Conservation (phyloP, 92 coral and sea anemone genomes). For the Parazoanthus darwini region DNA sequence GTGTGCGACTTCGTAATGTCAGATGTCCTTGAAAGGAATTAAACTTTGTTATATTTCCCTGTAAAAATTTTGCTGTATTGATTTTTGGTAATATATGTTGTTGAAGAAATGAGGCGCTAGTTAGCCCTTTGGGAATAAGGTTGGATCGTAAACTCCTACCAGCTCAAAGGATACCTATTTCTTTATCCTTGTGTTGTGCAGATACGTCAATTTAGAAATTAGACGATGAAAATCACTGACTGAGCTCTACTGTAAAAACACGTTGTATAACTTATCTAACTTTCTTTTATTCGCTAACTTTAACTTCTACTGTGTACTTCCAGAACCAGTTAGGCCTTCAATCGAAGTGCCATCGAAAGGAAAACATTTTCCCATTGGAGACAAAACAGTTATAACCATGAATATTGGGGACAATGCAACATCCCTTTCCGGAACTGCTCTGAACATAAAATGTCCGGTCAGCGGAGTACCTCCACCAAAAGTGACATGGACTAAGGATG, state of each 20-base stretch:
- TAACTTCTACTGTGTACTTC: background rate
- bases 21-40: no score
- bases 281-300: no score
- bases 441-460: slow-evolving; percentile 44
- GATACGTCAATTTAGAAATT: no score
- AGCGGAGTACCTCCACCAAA: slow-evolving; percentile 56
- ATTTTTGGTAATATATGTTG: background rate
- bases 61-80: no score
- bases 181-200: background rate
- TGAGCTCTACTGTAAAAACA: no score
- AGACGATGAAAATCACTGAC: no score
- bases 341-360: slow-evolving; percentile 35
- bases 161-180: background rate
- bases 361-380: slow-evolving; percentile 29
- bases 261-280: no score
- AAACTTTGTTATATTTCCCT: no score
- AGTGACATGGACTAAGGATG: slow-evolving; percentile 47
- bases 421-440: slow-evolving; percentile 46
- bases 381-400: slow-evolving; percentile 27
- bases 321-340: slow-evolving; percentile 28
- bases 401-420: slow-evolving; percentile 49
- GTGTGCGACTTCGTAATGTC: background rate
- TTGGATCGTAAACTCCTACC: background rate
- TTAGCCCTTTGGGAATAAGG: no score
- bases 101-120: background rate